These are phyloP conservation scores for Bradysia coprophila DNA, from an alignment of 1,140 invertebrate genomes.

Conservation along the genomic window DNA sequence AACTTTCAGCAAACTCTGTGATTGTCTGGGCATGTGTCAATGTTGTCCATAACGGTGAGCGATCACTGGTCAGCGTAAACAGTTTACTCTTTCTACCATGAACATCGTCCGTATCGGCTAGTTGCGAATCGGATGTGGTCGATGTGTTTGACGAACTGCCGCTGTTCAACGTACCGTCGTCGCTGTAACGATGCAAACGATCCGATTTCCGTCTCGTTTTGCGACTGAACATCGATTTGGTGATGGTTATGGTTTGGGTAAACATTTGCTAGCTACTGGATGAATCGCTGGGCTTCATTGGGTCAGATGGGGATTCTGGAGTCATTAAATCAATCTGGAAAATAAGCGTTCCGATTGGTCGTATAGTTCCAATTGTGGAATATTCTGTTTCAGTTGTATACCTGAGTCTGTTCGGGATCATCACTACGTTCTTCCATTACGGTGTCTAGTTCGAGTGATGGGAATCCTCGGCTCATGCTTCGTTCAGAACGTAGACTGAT, in stretches of 20 bases:
- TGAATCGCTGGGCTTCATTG: neutral
- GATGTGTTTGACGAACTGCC: no score
- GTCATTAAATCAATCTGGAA: constrained; percentile 3
- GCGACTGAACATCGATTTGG: no score
- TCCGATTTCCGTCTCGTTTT: no score
- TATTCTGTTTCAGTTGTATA: constrained; percentile 9
- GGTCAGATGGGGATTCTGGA: constrained; percentile 1
- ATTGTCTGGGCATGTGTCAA: constrained; percentile 38
- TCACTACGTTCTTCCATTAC: constrained; percentile 56
- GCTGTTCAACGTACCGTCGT: no score
- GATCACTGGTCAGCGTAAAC: constrained; percentile 13
- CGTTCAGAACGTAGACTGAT: constrained; percentile 44
- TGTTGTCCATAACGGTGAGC: constrained; percentile 41
- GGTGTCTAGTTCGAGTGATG: constrained; percentile 56
- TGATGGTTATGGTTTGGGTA: no score
- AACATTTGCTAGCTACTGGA: constrained; percentile 1
- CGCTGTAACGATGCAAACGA: no score
- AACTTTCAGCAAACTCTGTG: constrained; percentile 11
- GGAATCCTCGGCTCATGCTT: constrained; percentile 39
- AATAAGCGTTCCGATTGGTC: no score
- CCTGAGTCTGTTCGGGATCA: constrained; percentile 50
- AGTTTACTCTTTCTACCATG: neutral
- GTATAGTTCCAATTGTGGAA: neutral
- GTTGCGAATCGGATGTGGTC: no score
- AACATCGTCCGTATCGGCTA: no score